Percentiles rank a stretch among this genome's conserved stretches.
These are phyloP conservation scores for Ara ararauna DNA, from an alignment of 2,797 vertebrate genomes.

Conservation along the genomic window DNA sequence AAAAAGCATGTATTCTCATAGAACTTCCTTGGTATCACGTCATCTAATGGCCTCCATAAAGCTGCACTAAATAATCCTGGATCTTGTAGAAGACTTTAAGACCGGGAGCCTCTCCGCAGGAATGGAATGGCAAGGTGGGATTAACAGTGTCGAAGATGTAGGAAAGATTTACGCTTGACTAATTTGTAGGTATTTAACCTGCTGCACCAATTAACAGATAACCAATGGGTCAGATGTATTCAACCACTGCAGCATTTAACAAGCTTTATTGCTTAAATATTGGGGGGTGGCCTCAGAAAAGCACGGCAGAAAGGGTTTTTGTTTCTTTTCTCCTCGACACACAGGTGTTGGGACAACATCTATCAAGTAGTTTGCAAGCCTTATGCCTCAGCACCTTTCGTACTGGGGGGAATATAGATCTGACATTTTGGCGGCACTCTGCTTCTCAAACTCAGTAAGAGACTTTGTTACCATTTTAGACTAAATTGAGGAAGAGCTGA, in stretches of 20 bases:
- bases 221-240: not conserved
- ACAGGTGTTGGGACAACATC: rapidly evolving
- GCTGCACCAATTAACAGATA: not conserved
- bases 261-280: not conserved
- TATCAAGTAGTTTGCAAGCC: not conserved
- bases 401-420: not conserved
- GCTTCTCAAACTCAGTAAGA: not conserved
- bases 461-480: not conserved
- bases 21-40: not conserved
- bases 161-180: not conserved
- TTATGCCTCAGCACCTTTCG: not conserved
- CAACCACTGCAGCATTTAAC: not conserved
- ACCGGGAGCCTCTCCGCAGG: not conserved
- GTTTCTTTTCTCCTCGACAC: not conserved
- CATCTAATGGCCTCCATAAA: not conserved
- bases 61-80: rapidly evolving
- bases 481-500: not conserved
- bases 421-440: not conserved
- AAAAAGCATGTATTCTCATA: not conserved
- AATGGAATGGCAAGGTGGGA: not conserved
- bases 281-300: not conserved
- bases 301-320: not conserved
- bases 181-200: not conserved
- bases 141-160: not conserved
- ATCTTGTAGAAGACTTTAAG: not conserved